Evolutionary conservation across 2,113 vertebrate genomes (phyloP).

Genomic region (Mastomys coucha): DNA sequence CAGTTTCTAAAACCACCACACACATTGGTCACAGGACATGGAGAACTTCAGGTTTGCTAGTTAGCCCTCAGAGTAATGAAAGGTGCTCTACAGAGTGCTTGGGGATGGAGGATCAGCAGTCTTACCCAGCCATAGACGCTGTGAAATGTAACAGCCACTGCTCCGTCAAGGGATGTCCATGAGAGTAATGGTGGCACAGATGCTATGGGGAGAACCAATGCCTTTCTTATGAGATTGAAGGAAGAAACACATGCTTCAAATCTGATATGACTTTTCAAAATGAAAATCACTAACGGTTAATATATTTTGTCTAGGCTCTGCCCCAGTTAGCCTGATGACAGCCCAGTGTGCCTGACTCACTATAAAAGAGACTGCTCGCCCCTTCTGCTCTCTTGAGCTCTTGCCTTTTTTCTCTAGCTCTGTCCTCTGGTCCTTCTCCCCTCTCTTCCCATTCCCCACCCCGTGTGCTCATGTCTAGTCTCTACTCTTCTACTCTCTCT

Average conservation of each 20-base stretch:
- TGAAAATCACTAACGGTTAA: background rate
- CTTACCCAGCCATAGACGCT: background rate
- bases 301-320: too few relatives aligned
- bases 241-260: background rate
- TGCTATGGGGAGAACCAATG: background rate
- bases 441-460: too few relatives aligned
- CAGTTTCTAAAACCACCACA: background rate
- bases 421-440: too few relatives aligned
- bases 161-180: background rate
- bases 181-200: background rate
- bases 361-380: too few relatives aligned
- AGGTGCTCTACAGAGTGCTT: background rate
- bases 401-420: too few relatives aligned
- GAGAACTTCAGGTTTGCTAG: background rate
- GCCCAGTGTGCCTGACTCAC: too few relatives aligned
- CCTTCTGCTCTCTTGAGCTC: too few relatives aligned
- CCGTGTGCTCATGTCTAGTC: too few relatives aligned
- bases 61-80: background rate
- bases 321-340: too few relatives aligned
- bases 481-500: too few relatives aligned
- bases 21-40: background rate
- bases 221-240: background rate
- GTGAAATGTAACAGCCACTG: background rate
- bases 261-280: background rate
- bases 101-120: rapidly evolving